Percentiles rank a stretch among this genome's conserved stretches.
These are phyloP conservation scores for Nebria salina DNA, from an alignment of 2,888 invertebrate genomes.

Conservation along the genomic window DNA sequence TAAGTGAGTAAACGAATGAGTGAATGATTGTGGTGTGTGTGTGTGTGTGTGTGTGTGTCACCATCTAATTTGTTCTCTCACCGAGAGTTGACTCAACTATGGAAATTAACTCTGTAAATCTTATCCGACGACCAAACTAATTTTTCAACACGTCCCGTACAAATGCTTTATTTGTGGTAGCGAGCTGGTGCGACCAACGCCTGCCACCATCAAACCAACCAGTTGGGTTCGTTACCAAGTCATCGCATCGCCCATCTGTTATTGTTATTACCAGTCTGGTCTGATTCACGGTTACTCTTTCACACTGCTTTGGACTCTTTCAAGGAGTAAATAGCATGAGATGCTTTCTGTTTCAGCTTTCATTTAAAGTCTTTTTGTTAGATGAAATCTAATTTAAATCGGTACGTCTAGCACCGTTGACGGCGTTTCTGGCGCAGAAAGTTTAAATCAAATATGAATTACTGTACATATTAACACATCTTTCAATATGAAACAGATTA, in stretches of 20 bases:
- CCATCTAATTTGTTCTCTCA: constrained; percentile 30
- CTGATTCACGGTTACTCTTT: constrained; percentile 7
- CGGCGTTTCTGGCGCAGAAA: too few relatives aligned
- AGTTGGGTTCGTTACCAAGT: not conserved
- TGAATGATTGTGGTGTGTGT: too few relatives aligned
- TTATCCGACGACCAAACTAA: constrained; percentile 7
- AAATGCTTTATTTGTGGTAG: constrained; percentile 16
- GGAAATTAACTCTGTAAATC: constrained; percentile 33
- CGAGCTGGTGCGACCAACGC: not conserved
- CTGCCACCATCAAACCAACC: not conserved
- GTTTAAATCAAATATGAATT: too few relatives aligned
- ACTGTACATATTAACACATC: too few relatives aligned
- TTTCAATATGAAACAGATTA: too few relatives aligned
- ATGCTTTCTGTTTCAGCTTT: not conserved
- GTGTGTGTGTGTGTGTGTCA: not conserved
- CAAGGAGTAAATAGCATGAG: not conserved
- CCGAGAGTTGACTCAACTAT: constrained; percentile 26
- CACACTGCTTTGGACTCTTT: not conserved
- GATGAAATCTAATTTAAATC: too few relatives aligned
- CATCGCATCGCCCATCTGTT: constrained; percentile 5
- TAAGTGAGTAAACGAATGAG: too few relatives aligned
- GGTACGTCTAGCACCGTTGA: too few relatives aligned
- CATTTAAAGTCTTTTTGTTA: not conserved
- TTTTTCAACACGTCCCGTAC: constrained; percentile 23
- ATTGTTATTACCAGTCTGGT: constrained; percentile 9